Conservation (phyloP, 2,797 vertebrate genomes). For the Tenualosa thibaudeaui region DNA sequence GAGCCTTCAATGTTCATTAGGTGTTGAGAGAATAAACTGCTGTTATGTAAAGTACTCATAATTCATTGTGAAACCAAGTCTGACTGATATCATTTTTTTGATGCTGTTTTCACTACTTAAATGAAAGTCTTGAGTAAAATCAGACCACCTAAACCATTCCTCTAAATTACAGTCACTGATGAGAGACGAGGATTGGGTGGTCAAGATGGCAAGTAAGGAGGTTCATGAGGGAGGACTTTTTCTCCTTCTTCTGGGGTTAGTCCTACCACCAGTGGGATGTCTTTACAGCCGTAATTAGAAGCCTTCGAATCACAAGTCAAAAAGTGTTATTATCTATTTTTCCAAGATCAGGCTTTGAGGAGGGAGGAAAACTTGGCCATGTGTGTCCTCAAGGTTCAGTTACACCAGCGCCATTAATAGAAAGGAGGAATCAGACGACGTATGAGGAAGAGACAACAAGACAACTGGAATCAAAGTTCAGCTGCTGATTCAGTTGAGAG, state of each 20-base stretch:
- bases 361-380: constrained; percentile 10
- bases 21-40: background rate
- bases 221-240: background rate
- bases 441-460: background rate
- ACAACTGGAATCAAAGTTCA: constrained; percentile 3
- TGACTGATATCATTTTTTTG: background rate
- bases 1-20: background rate
- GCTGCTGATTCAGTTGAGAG: background rate
- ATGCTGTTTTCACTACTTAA: background rate
- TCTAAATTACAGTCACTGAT: background rate
- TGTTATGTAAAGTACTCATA: background rate
- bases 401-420: background rate
- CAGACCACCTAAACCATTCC: background rate
- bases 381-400: background rate
- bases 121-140: background rate
- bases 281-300: constrained; percentile 2
- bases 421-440: background rate
- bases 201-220: background rate
- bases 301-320: constrained; percentile 8
- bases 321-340: constrained; percentile 7
- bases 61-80: background rate
- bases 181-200: constrained; percentile 1
- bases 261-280: background rate
- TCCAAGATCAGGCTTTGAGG: background rate
- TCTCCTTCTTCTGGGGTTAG: background rate